Evolutionary conservation across 2,113 vertebrate species (phyloP).

Genomic region (Rhodinocichla rosea): DNA sequence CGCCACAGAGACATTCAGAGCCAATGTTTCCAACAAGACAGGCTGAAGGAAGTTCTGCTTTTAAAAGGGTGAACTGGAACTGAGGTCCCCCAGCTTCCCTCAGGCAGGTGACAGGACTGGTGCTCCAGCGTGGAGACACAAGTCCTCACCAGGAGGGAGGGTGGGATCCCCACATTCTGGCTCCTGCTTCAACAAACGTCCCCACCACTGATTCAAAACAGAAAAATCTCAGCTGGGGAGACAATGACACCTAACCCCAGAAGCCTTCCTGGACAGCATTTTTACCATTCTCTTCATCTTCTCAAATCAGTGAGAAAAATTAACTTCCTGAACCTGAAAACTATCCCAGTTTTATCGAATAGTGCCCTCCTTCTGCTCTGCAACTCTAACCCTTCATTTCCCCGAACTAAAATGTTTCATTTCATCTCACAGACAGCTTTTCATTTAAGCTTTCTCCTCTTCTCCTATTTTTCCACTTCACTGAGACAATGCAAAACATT

Average conservation of each 20-base stretch:
- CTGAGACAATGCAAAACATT: background rate
- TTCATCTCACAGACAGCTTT: background rate
- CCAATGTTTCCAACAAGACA: background rate
- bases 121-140: background rate
- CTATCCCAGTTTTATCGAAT: background rate
- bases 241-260: background rate
- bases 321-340: background rate
- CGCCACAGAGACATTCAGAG: background rate
- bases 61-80: background rate
- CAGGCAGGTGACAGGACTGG: background rate
- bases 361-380: background rate
- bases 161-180: background rate
- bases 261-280: accelerated
- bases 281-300: background rate
- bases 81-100: background rate
- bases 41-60: background rate
- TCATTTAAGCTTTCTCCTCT: background rate
- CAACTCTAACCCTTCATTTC: background rate
- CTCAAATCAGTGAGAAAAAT: background rate
- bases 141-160: background rate
- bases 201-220: background rate
- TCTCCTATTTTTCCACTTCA: background rate
- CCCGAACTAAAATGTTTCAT: background rate
- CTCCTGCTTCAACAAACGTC: background rate
- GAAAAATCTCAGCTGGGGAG: background rate